Conservation (phyloP, 2,113 vertebrate species). For the Craseonycteris thonglongyai region DNA sequence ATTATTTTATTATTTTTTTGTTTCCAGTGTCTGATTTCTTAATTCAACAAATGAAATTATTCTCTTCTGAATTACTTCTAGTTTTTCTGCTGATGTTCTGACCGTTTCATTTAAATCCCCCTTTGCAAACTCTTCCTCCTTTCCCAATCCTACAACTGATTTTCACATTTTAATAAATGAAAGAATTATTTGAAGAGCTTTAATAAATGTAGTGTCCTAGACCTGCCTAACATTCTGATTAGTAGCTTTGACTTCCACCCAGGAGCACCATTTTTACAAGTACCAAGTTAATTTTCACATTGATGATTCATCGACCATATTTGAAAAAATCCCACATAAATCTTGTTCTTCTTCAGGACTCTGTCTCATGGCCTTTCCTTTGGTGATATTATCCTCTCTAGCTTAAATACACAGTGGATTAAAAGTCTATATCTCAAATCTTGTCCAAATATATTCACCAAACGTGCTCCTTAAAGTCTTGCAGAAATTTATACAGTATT, state of each 20-base stretch:
- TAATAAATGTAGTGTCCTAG: background rate
- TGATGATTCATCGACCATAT: background rate
- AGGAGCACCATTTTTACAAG: background rate
- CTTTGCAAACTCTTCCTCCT: background rate
- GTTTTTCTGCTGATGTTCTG: background rate
- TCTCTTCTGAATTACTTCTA: background rate
- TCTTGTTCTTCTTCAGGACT: background rate
- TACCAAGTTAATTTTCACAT: background rate
- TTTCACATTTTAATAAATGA: background rate
- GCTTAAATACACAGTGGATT: background rate
- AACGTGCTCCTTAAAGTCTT: background rate
- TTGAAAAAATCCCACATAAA: background rate
- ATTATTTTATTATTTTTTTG: background rate
- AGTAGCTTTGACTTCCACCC: background rate
- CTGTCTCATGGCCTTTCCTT: background rate
- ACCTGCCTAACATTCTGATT: background rate
- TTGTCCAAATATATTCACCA: background rate
- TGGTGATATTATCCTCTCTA: background rate
- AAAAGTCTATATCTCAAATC: background rate
- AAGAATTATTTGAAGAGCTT: background rate
- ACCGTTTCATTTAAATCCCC: background rate
- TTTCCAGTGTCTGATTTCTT: background rate
- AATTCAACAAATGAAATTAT: background rate
- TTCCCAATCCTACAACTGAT: background rate
- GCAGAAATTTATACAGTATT: background rate